Evolutionary conservation across 2,113 vertebrate genomes (phyloP).

Genomic region (Sylvia atricapilla): DNA sequence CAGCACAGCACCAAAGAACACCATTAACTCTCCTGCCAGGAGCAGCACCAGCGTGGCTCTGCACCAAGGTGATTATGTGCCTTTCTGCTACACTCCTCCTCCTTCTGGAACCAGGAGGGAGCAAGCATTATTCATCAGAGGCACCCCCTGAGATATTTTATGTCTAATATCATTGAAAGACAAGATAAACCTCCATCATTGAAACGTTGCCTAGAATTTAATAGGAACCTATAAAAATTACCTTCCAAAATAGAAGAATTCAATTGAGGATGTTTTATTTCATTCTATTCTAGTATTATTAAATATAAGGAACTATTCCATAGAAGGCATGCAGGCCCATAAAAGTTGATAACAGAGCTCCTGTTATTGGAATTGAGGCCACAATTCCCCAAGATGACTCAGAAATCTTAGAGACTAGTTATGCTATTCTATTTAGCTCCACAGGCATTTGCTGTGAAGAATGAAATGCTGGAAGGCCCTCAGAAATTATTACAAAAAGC

Average conservation of each 20-base stretch:
- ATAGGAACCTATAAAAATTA: constrained; percentile 2
- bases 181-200: neutral
- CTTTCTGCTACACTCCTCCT: neutral
- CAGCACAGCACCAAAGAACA: neutral
- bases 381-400: neutral
- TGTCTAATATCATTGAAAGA: neutral
- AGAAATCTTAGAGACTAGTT: neutral
- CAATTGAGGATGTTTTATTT: neutral
- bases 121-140: neutral
- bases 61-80: neutral
- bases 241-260: neutral
- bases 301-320: constrained; percentile 21
- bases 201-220: neutral
- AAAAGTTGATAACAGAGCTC: constrained; percentile 31
- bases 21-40: neutral
- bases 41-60: neutral
- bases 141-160: neutral
- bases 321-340: neutral
- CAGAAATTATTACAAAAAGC: neutral
- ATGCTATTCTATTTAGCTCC: neutral
- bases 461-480: neutral
- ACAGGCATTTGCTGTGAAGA: neutral
- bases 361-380: neutral
- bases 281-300: neutral
- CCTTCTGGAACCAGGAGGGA: neutral